phyloP scores from a whole-genome alignment of 2,797 vertebrate genomes.

The Poeciliopsis gracilis region DNA sequence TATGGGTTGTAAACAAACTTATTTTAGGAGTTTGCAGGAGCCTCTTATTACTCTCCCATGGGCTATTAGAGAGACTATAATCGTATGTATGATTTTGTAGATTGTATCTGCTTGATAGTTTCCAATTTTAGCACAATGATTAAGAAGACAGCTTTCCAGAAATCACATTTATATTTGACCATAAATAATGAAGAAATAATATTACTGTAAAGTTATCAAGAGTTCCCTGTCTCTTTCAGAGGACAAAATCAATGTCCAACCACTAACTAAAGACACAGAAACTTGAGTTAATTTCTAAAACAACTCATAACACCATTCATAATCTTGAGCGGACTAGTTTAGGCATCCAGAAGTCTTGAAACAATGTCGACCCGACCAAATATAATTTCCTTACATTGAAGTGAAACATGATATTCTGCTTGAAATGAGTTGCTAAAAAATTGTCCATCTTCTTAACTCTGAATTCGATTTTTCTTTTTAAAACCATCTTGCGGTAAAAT shows the following conservation, averaged over 20 bases:
- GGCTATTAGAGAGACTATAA: not conserved
- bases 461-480: not conserved
- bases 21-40: not conserved
- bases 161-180: not conserved
- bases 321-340: not conserved
- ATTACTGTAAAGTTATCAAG: not conserved
- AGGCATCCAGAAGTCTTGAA: not conserved
- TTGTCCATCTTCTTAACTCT: not conserved
- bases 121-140: not conserved
- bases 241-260: not conserved
- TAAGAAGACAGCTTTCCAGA: not conserved
- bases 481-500: constrained; percentile 21
- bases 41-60: not conserved
- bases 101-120: not conserved
- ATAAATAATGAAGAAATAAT: not conserved
- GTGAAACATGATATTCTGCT: not conserved
- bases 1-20: not conserved
- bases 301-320: not conserved
- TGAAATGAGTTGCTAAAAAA: not conserved
- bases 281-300: not conserved
- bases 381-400: not conserved
- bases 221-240: not conserved
- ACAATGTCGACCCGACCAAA: not conserved
- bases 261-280: not conserved
- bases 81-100: not conserved